phyloP scores from a whole-genome alignment of 2,888 invertebrate genomes.

The Chydorus sphaericus region DNA sequence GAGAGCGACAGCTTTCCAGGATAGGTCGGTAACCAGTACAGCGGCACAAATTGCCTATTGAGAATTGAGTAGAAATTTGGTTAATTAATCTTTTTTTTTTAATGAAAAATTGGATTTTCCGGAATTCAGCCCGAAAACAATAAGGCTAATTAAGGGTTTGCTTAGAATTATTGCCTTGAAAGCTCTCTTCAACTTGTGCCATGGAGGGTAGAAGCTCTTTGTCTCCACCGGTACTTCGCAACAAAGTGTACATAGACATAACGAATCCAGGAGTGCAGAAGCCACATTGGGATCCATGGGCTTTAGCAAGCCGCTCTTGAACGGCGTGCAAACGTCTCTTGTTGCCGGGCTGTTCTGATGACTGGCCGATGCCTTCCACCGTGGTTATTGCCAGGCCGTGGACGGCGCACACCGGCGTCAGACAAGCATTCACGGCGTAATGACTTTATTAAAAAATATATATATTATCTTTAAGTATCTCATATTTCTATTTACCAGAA shows the following conservation, averaged over 20 bases:
- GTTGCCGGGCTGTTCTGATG: conserved; percentile 34
- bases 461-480: not conserved
- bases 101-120: not conserved
- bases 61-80: no score
- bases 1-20: conserved; percentile 74
- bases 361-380: conserved; percentile 74
- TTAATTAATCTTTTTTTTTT: not conserved
- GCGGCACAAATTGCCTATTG: conserved; percentile 63
- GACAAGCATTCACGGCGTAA: conserved; percentile 72
- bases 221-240: conserved; percentile 52
- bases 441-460: conserved; percentile 47
- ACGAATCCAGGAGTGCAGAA: conserved; percentile 93
- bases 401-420: conserved; percentile 70
- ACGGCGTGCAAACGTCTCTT: conserved; percentile 28
- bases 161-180: conserved; percentile 49
- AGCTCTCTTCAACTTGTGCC: conserved; percentile 58
- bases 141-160: not conserved
- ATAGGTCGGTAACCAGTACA: conserved; percentile 92
- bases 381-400: conserved; percentile 83
- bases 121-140: not conserved
- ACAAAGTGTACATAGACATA: conserved; percentile 87
- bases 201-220: conserved; percentile 45
- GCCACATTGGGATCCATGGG: conserved; percentile 89
- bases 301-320: conserved; percentile 60
- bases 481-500: not conserved